Base-by-base conservation (phyloP, 2,888 invertebrate species). In the Morpho deidamia region DNA sequence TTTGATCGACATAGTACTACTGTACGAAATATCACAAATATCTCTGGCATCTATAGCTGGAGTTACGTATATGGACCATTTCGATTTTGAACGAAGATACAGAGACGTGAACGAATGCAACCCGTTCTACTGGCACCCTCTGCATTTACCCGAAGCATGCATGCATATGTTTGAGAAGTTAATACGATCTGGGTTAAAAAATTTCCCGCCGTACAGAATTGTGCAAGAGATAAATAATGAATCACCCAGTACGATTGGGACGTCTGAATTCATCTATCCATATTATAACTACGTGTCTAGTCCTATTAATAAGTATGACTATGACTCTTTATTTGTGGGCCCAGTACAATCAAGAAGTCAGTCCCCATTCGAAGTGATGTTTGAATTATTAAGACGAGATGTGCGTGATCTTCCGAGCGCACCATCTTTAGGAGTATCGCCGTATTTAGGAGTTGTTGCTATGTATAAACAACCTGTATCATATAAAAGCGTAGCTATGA, bases 51-150 rank as follows among this genome's bases (percentile, higher is more conserved):
- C 87, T 0, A 84, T 88, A 11, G 64, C 76, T 0, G 88, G 88
- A 5, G 69, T 86, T 12, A 83, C 88, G 0, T 87, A 85, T 60
- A 79, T 66, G 73, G 87, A 87, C 23, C 37, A 83, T 50, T 81
- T 81, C 43, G 78, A 83, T 59, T 83, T 86, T 40, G 79, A 80
- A 53, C 67, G 78, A 38, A 69, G 82, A 53, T 85, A 82, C 58
- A 69, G 71, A 53, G 66, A 84, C 40, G 63, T 74, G 7, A 65
- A 80, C 47, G 83, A 85, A 65, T 87, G 87, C 55, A 78, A 87
- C 56, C 86, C 87, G 1, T 67, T 81, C 39, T 74, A 83, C 61
- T 87, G 81, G 81, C 80, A 87, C 56, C 88, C 87, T 0, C 63
- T 88, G 8, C 86, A 85, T 66, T 60, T 87, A 44, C 86, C 87